These are phyloP conservation scores for Chamaetylas fuelleborni DNA, from an alignment of 2,113 vertebrate species.

Conservation along the genomic window DNA sequence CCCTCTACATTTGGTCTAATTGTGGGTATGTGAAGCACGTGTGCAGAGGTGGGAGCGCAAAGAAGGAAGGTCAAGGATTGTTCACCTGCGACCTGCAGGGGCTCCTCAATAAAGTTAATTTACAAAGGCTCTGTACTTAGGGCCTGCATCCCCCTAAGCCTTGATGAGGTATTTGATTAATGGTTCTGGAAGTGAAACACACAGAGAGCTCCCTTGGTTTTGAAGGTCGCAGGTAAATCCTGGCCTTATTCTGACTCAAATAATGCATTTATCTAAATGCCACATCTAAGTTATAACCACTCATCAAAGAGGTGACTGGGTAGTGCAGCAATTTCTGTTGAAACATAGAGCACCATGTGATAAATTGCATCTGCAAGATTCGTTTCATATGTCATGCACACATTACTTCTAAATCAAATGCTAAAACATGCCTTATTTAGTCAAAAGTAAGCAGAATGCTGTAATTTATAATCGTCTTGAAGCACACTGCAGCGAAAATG, in stretches of 20 bases:
- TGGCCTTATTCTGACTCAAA: slow-evolving; percentile 28
- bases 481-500: slow-evolving; percentile 68
- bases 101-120: slow-evolving; percentile 40
- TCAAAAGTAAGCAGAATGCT: slow-evolving; percentile 76
- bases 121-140: not conserved
- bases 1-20: not conserved
- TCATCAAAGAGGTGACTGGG: slow-evolving; percentile 12
- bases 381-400: slow-evolving; percentile 69
- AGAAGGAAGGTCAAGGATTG: slow-evolving; percentile 38
- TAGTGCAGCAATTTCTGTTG: slow-evolving; percentile 19
- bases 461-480: slow-evolving; percentile 73
- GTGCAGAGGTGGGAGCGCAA: not conserved
- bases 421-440: slow-evolving; percentile 74
- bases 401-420: slow-evolving; percentile 74
- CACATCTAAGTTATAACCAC: not conserved
- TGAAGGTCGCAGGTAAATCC: slow-evolving; percentile 17
- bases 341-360: slow-evolving; percentile 41
- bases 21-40: slow-evolving; percentile 8
- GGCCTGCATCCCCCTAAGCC: not conserved
- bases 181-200: not conserved
- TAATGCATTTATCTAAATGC: slow-evolving; percentile 10
- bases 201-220: not conserved
- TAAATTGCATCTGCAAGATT: slow-evolving; percentile 68
- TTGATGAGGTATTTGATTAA: slow-evolving; percentile 42
- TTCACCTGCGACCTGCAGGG: not conserved